phyloP scores from a whole-genome alignment of 2,113 vertebrate species.

The Rhadina sibilatrix region DNA sequence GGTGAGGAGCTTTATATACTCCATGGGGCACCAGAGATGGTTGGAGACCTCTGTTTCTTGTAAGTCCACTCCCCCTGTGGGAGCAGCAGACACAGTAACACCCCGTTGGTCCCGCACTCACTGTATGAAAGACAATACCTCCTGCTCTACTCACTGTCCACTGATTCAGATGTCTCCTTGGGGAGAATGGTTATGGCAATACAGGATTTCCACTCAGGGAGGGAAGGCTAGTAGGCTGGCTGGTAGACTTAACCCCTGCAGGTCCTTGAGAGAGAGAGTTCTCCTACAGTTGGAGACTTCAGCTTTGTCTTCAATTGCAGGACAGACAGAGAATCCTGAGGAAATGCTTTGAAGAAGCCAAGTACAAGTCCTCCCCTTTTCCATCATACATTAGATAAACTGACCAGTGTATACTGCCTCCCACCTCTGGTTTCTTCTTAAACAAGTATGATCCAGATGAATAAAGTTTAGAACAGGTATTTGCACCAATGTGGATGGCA shows the following conservation, averaged over 20 bases:
- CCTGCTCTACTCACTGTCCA: neutral
- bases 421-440: neutral
- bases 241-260: neutral
- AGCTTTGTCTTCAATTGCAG: conserved; percentile 41
- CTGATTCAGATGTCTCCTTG: neutral
- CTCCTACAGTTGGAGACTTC: neutral
- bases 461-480: neutral
- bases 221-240: neutral
- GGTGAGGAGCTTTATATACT: neutral
- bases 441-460: neutral
- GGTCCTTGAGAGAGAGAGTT: conserved; percentile 21
- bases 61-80: neutral
- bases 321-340: conserved; percentile 7
- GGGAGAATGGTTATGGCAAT: neutral
- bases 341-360: neutral
- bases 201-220: neutral
- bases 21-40: neutral
- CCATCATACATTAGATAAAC: neutral
- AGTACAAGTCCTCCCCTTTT: neutral
- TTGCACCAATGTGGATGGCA: neutral
- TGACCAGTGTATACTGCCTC: neutral
- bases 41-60: neutral
- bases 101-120: neutral
- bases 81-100: neutral
- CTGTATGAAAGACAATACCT: neutral